Conservation (phyloP, 1,140 invertebrate species). For the Argopecten irradians region DNA sequence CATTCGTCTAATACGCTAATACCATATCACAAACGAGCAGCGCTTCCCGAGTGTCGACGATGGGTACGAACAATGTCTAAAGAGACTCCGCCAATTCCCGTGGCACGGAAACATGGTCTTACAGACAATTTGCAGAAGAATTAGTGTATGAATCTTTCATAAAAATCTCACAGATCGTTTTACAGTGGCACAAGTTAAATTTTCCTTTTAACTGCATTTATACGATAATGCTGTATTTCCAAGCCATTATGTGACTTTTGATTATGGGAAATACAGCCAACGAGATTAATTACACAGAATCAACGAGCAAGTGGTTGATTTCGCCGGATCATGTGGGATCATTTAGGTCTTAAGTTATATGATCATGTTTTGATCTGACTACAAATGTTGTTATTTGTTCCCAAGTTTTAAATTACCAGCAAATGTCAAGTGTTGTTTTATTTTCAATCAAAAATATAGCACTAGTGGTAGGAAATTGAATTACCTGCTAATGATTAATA, state of each 20-base stretch:
- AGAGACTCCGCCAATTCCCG: background rate
- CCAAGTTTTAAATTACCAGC: background rate
- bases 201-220: slow-evolving; percentile 1
- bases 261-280: background rate
- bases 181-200: slow-evolving; percentile 13
- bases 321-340: background rate
- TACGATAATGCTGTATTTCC: slow-evolving; percentile 2
- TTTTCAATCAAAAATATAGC: background rate
- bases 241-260: background rate
- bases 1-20: slow-evolving; percentile 14
- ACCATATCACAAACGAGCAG: slow-evolving; percentile 19
- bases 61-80: background rate
- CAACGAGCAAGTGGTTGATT: background rate
- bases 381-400: background rate
- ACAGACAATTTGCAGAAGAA: slow-evolving; percentile 21
- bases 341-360: background rate
- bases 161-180: background rate
- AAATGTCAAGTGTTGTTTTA: background rate
- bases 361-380: background rate
- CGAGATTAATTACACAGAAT: background rate
- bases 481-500: background rate
- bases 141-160: slow-evolving; percentile 5
- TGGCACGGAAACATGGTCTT: background rate
- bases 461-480: background rate
- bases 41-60: slow-evolving; percentile 4